Evolutionary conservation across 2,113 vertebrate species (phyloP), one percentile per base, ranked within the genome.

Genomic region (Indri indri): DNA sequence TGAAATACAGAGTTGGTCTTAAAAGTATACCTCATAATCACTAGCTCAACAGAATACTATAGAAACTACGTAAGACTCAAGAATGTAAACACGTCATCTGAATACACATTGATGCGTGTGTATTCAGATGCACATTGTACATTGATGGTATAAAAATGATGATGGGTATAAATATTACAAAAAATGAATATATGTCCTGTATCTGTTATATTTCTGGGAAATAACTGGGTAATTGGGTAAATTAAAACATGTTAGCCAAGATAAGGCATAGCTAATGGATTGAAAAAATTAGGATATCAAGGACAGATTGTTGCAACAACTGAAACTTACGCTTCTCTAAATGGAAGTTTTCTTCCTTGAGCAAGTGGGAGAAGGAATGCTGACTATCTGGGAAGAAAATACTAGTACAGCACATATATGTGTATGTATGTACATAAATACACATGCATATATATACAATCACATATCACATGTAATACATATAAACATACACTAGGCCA

Each of bases 311-410:
- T 37, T 91, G 17, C 30, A 68, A 97, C 4, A 65, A 95, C 22
- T 90, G 37, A 61, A 88, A 87, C 8, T 82, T 54, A 84, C 57
- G 12, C 88, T 96, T 96, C 70, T 91, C 42, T 77, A 66, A 79
- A 47, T 79, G 27, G 79, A 57, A 79, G 3, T n/a, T 79, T n/a
- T 79, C 42, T 63, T 45, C 42, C 6, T 83, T 83, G 25, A 42
- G 54, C n/a, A 83, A 70, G 5, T 52, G 30, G 37, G 68, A 42
- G 12, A 92, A 90, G n/a, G 47, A 85, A 47, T 34, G 34, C 6
- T 47, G 45, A 79, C 50, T 57, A 54, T 17, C 52, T 13, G 82
- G 30, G 30, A 20, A 45, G 37, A 52, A 50, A 96, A 45, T 32
- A 52, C 34, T 37, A 32, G 37, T 0, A 70, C 12, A 40, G 42